A percentile compares a stretch with the other conserved stretches of the same genome.
Conservation (phyloP, 2,888 invertebrate genomes). For the Leucozona laternaria region DNA sequence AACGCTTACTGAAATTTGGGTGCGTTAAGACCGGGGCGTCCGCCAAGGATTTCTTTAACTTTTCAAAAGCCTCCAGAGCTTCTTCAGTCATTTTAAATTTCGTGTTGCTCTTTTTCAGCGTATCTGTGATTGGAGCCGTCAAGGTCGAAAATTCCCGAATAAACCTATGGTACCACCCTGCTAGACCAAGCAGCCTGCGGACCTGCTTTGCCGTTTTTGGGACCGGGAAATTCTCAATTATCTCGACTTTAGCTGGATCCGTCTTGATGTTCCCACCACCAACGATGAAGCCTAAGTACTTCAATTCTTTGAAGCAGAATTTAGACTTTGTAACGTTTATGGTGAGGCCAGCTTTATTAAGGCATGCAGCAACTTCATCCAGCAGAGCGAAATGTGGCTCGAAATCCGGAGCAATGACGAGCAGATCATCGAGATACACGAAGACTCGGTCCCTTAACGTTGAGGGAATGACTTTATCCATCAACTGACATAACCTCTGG, state of each 20-base stretch:
- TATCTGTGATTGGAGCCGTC: slow-evolving; percentile 48
- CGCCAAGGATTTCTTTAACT: too few relatives aligned
- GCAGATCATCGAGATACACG: too few relatives aligned
- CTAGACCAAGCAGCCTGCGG: not conserved
- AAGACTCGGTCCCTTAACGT: slow-evolving; percentile 12
- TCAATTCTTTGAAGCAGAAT: slow-evolving; percentile 63
- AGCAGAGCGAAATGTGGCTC: slow-evolving; percentile 35
- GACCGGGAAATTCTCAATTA: not conserved
- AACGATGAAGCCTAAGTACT: slow-evolving; percentile 56
- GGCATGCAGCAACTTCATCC: slow-evolving; percentile 43
- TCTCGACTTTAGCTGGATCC: not conserved
- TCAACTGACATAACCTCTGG: slow-evolving; percentile 66
- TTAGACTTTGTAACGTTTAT: slow-evolving; percentile 36
- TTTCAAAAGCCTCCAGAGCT: too few relatives aligned
- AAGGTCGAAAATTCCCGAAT: slow-evolving; percentile 48
- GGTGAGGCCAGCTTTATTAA: slow-evolving; percentile 49
- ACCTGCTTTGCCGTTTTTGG: not conserved
- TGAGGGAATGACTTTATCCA: slow-evolving; percentile 66
- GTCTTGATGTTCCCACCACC: not conserved
- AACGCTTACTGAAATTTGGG: too few relatives aligned
- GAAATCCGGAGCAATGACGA: not conserved
- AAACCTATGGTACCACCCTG: slow-evolving; percentile 34
- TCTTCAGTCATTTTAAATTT: slow-evolving; percentile 13
- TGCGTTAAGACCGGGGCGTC: too few relatives aligned
- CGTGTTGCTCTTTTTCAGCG: slow-evolving; percentile 14